These are phyloP conservation scores for Mesorhabditis spiculigera DNA, from an alignment of 2,888 invertebrate species.

Conservation along the genomic window DNA sequence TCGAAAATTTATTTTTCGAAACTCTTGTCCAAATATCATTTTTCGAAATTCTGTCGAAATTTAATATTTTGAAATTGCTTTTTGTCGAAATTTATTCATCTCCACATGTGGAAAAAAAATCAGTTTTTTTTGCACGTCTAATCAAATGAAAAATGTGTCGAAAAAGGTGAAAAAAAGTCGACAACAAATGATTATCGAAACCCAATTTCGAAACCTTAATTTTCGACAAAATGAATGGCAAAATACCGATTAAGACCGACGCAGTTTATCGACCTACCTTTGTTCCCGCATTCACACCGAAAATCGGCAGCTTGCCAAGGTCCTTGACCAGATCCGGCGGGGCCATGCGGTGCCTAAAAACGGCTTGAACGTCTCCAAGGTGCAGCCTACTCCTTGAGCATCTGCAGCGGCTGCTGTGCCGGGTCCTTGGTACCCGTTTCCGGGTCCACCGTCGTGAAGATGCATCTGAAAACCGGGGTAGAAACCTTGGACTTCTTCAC, in stretches of 20 bases:
- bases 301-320: slow-evolving; percentile 34
- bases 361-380: neutral
- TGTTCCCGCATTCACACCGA: slow-evolving; percentile 40
- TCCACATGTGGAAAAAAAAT: neutral
- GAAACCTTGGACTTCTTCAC: neutral
- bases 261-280: neutral
- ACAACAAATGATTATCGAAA: no score
- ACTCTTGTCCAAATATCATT: no score
- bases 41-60: no score
- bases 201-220: no score
- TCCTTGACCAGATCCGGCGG: slow-evolving; percentile 32
- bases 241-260: neutral
- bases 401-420: slow-evolving; percentile 36
- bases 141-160: neutral
- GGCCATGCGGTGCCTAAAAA: slow-evolving; percentile 31
- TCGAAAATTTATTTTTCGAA: no score
- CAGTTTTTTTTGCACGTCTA: neutral
- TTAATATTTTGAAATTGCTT: no score
- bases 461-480: neutral
- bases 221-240: neutral
- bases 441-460: slow-evolving; percentile 23
- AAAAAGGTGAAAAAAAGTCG: no score
- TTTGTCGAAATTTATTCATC: neutral
- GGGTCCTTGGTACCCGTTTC: slow-evolving; percentile 29
- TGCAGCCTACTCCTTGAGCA: slow-evolving; percentile 25